phyloP scores from a whole-genome alignment of 2,888 invertebrate genomes.

The Napeogenes sylphis region DNA sequence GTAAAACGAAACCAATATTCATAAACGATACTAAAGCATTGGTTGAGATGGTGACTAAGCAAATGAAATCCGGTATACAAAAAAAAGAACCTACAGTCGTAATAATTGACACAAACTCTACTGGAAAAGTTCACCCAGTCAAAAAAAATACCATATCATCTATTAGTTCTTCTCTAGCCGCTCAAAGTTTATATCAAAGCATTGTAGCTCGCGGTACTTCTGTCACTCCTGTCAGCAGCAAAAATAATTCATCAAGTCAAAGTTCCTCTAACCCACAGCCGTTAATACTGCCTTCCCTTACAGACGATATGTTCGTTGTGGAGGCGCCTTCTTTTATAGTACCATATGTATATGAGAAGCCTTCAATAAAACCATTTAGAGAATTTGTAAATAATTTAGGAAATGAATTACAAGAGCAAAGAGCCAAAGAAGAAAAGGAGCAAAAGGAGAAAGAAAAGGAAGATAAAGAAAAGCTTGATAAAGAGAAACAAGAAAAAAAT shows the following conservation, averaged over 20 bases:
- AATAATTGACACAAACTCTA: constrained; percentile 87
- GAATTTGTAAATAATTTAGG: constrained; percentile 82
- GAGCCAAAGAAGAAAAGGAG: constrained; percentile 74
- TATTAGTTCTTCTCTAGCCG: constrained; percentile 72
- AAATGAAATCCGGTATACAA: constrained; percentile 48
- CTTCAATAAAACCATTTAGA: constrained; percentile 86
- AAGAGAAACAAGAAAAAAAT: constrained; percentile 48
- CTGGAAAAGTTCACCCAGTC: constrained; percentile 74
- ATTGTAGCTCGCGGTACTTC: constrained; percentile 64
- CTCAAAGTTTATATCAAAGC: constrained; percentile 81
- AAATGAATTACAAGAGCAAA: constrained; percentile 79
- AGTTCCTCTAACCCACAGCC: constrained; percentile 69
- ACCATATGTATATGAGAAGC: constrained; percentile 95
- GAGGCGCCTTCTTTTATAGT: constrained; percentile 96
- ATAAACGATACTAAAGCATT: constrained; percentile 84
- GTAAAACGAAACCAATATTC: constrained; percentile 71
- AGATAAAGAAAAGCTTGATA: constrained; percentile 46
- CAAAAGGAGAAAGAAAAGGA: constrained; percentile 55
- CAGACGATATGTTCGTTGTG: constrained; percentile 94
- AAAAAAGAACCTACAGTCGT: constrained; percentile 87
- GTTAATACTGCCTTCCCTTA: constrained; percentile 87
- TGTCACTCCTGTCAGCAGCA: constrained; percentile 56
- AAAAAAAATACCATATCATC: constrained; percentile 40
- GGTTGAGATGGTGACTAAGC: constrained; percentile 82
- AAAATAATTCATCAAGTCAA: constrained; percentile 34